These are phyloP conservation scores for Andrena cerasifolii DNA, from an alignment of 1,140 invertebrate species.

Conservation along the genomic window DNA sequence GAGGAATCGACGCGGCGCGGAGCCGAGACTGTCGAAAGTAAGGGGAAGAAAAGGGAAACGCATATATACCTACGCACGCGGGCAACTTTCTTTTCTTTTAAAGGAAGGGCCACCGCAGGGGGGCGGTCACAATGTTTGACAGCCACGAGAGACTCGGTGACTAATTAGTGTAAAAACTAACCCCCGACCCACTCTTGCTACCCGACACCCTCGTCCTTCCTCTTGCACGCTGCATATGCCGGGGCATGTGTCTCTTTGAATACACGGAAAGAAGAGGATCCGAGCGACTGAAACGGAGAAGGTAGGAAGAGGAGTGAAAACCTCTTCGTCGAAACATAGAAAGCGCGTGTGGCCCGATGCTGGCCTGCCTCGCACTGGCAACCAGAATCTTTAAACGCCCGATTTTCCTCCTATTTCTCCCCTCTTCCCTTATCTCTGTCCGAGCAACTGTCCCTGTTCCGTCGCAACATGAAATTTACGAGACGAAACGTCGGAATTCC, in stretches of 20 bases:
- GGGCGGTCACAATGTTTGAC: slow-evolving; percentile 78
- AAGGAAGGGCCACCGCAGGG: slow-evolving; percentile 71
- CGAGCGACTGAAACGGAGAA: too few species aligned
- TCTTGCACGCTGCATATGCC: slow-evolving; percentile 56
- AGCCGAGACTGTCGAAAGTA: too few species aligned
- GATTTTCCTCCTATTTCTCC: slow-evolving; percentile 7
- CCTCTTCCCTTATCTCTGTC: background rate
- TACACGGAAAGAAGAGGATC: slow-evolving; percentile 23
- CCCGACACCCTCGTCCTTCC: slow-evolving; percentile 69
- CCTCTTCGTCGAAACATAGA: background rate
- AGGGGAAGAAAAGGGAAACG: slow-evolving; percentile 50
- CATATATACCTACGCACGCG: too few species aligned
- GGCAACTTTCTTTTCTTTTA: slow-evolving; percentile 42
- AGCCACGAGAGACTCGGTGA: slow-evolving; percentile 77
- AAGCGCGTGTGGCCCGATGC: slow-evolving; percentile 54
- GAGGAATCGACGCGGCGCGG: too few species aligned
- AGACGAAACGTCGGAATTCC: too few species aligned
- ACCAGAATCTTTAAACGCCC: slow-evolving; percentile 1
- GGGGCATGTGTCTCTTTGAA: slow-evolving; percentile 49
- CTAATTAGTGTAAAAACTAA: slow-evolving; percentile 81
- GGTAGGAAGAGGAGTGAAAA: background rate
- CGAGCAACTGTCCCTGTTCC: too few species aligned
- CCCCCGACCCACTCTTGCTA: slow-evolving; percentile 66
- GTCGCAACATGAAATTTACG: too few species aligned
- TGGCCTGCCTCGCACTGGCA: too few species aligned